Percentiles rank a stretch among this genome's conserved stretches.
Conservation (phyloP, 2,888 invertebrate species). For the Sabatieria punctata region DNA sequence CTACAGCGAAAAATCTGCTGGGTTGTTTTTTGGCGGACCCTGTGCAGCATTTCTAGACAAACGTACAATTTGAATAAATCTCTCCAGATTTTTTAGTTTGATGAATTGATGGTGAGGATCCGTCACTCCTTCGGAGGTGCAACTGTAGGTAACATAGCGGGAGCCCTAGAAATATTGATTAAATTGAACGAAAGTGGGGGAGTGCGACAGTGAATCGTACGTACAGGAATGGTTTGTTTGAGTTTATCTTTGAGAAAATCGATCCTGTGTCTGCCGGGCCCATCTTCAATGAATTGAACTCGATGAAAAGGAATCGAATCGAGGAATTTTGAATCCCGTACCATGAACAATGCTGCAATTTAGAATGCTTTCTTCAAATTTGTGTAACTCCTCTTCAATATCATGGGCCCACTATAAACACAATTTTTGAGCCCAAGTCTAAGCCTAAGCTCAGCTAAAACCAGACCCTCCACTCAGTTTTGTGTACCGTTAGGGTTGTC, state of each 20-base stretch:
- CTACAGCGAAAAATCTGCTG: too few species aligned
- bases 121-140: not conserved
- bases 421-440: not conserved
- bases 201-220: not conserved
- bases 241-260: not conserved
- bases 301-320: constrained; percentile 1
- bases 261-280: not conserved
- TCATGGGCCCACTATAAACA: too few species aligned
- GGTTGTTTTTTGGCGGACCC: too few species aligned
- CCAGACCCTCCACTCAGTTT: too few species aligned
- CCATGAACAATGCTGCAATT: not conserved
- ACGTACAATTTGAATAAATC: not conserved
- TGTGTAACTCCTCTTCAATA: too few species aligned
- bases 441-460: too few species aligned
- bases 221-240: not conserved
- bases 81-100: not conserved
- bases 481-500: constrained; percentile 2
- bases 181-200: not conserved
- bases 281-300: constrained; percentile 4
- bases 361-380: too few species aligned
- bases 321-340: not conserved
- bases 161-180: not conserved
- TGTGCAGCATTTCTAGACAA: too few species aligned
- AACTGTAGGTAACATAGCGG: not conserved
- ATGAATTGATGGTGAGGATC: not conserved